Evolutionary conservation across 2,113 vertebrate species (phyloP).

Genomic region (Crotalus viridis): DNA sequence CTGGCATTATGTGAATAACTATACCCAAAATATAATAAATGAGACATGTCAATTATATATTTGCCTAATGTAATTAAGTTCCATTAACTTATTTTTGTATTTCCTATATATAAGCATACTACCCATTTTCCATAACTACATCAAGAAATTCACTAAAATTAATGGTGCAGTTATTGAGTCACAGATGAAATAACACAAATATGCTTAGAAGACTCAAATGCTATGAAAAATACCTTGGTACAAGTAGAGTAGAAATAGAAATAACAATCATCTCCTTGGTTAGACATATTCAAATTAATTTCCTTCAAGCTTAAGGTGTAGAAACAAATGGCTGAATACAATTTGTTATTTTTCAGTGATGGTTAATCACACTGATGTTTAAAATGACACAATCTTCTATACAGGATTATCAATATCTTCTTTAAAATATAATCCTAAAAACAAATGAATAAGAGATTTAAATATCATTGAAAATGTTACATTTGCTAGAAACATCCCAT

Average conservation of each 20-base stretch:
- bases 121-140: not conserved
- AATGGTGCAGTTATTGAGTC: not conserved
- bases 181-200: not conserved
- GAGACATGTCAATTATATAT: not conserved
- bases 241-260: slow-evolving; percentile 97
- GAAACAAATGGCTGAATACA: slow-evolving; percentile 39
- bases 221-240: slow-evolving; percentile 71
- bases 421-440: slow-evolving; percentile 66
- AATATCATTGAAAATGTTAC: not conserved
- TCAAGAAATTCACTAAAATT: not conserved
- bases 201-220: not conserved
- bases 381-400: slow-evolving; percentile 58
- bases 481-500: not conserved
- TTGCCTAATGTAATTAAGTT: not conserved
- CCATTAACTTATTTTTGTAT: not conserved
- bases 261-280: slow-evolving; percentile 94
- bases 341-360: slow-evolving; percentile 49
- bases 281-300: slow-evolving; percentile 75
- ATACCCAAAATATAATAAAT: not conserved
- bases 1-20: not conserved
- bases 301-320: slow-evolving; percentile 23
- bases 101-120: not conserved
- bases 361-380: slow-evolving; percentile 45
- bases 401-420: slow-evolving; percentile 64
- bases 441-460: not conserved